A percentile compares a stretch with the other conserved stretches of the same genome.
Conservation (phyloP, 35 echinoderm and acorn worm genomes). For the Eucidaris tribuloides region DNA sequence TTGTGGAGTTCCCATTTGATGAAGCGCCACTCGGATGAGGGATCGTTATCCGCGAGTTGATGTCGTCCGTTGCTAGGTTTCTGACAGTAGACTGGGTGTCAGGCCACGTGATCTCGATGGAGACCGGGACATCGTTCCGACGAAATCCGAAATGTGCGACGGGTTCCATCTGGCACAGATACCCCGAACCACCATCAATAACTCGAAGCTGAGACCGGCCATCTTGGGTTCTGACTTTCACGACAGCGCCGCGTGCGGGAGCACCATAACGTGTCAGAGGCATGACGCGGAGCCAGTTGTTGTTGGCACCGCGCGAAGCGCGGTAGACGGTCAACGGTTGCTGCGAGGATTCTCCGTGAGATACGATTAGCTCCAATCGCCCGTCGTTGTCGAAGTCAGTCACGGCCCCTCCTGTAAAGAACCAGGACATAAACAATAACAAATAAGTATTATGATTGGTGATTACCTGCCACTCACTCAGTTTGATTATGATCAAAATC, state of each 20-base stretch:
- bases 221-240: neutral
- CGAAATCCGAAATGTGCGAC: conserved; percentile 43
- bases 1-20: no score
- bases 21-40: no score
- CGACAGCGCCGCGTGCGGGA: conserved; percentile 23
- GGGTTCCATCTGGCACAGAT: conserved; percentile 47
- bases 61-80: neutral
- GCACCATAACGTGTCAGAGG: conserved; percentile 14
- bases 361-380: conserved; percentile 14
- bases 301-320: neutral
- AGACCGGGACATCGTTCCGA: neutral
- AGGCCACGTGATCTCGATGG: conserved; percentile 21
- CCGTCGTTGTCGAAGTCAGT: conserved; percentile 30
- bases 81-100: neutral
- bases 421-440: no score
- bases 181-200: conserved; percentile 41
- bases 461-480: no score
- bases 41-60: neutral
- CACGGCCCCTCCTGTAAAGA: conserved; percentile 35
- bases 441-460: no score
- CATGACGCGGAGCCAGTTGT: conserved; percentile 26
- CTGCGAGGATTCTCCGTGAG: conserved; percentile 9
- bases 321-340: conserved; percentile 13
- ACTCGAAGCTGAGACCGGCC: neutral
- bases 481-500: no score